Evolutionary conservation across 2,113 vertebrate genomes (phyloP).

Genomic region (Lates calcarifer): DNA sequence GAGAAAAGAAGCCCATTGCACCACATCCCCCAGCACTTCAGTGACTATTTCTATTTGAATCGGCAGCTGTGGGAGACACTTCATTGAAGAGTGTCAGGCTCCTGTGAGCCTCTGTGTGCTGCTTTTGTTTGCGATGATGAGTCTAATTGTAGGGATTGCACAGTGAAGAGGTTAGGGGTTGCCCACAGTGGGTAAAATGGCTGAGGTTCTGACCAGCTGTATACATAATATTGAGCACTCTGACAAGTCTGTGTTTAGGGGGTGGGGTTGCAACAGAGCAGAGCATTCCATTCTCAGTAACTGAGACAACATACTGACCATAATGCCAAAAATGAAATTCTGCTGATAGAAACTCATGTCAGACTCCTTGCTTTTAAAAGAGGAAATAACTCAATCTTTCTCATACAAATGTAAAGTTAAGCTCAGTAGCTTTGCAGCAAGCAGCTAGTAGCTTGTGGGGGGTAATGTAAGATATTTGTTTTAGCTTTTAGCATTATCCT

Average conservation of each 20-base stretch:
- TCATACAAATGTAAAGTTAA: neutral
- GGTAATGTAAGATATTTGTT: neutral
- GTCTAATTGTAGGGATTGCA: slow-evolving; percentile 76
- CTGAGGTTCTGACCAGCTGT: slow-evolving; percentile 33
- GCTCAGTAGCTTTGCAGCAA: neutral
- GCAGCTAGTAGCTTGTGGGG: neutral
- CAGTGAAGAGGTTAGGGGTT: slow-evolving; percentile 69
- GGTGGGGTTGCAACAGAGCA: slow-evolving; percentile 2
- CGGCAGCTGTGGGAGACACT: slow-evolving; percentile 79
- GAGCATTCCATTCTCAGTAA: neutral
- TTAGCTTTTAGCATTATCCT: neutral
- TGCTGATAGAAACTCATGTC: neutral
- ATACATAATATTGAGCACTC: slow-evolving; percentile 23
- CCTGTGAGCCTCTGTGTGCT: slow-evolving; percentile 59
- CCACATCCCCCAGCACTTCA: slow-evolving; percentile 62
- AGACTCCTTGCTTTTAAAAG: neutral
- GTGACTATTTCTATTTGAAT: slow-evolving; percentile 72
- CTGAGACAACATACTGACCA: slow-evolving; percentile 20
- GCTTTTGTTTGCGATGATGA: slow-evolving; percentile 79
- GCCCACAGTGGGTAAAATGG: slow-evolving; percentile 46
- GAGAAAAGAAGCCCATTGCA: slow-evolving; percentile 45
- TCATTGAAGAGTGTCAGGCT: slow-evolving; percentile 67
- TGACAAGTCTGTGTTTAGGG: slow-evolving; percentile 9
- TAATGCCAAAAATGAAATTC: neutral
- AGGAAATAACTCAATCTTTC: neutral